Conservation (phyloP, 2,888 invertebrate genomes). For the Drosophila anomalata region DNA sequence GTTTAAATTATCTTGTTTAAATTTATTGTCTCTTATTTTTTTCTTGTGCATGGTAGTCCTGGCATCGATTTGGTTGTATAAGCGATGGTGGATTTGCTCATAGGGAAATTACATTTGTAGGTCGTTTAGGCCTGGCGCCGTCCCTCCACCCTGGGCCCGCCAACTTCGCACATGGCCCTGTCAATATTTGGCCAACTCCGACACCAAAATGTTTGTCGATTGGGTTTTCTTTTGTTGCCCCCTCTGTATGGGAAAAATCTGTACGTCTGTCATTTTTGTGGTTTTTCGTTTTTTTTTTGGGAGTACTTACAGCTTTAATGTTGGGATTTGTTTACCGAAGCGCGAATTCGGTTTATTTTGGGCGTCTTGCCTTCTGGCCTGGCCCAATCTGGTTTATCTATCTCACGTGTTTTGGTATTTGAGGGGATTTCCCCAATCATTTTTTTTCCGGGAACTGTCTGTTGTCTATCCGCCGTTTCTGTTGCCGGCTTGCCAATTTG, state of each 20-base stretch:
- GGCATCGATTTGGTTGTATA: constrained; percentile 39
- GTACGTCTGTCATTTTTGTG: constrained; percentile 29
- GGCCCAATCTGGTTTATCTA: constrained; percentile 17
- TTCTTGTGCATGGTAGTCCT: constrained; percentile 27
- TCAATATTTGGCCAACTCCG: constrained; percentile 36
- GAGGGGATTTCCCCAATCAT: constrained; percentile 38
- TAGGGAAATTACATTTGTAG: constrained; percentile 48
- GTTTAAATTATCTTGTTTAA: neutral
- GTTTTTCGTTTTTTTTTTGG: neutral
- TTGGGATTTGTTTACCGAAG: constrained; percentile 65
- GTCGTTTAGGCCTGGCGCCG: constrained; percentile 27
- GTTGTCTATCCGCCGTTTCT: constrained; percentile 26
- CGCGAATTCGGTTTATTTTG: constrained; percentile 46
- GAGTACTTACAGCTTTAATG: constrained; percentile 40
- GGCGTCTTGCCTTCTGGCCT: constrained; percentile 3
- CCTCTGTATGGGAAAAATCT: neutral
- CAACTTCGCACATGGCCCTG: constrained; percentile 31
- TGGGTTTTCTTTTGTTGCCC: constrained; percentile 7
- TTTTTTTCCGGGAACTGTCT: constrained; percentile 11
- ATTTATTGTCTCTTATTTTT: neutral
- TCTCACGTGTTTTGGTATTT: constrained; percentile 39
- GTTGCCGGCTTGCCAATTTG: constrained; percentile 52
- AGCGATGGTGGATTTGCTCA: constrained; percentile 20
- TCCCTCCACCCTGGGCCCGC: neutral
- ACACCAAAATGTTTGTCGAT: constrained; percentile 36